Conservation (phyloP, 1,140 invertebrate species). For the Orchestia grillus region DNA sequence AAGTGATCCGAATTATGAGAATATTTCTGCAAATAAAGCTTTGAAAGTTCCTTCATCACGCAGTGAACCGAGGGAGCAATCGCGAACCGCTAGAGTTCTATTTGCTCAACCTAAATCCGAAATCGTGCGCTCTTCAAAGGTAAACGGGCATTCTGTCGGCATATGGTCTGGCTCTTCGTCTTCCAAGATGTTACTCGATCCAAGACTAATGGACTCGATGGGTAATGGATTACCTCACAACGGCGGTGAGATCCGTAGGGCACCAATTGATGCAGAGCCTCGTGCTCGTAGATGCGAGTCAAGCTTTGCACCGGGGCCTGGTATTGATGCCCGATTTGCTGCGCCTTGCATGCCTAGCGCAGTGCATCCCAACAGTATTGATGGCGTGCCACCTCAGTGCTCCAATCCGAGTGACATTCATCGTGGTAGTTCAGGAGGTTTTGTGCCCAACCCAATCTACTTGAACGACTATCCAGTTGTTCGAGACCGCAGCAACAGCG, state of each 20-base stretch:
- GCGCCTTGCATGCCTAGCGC: neutral
- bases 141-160: neutral
- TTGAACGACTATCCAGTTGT: neutral
- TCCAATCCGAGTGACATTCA: neutral
- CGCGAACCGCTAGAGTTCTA: conserved; percentile 7
- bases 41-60: neutral
- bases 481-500: conserved; percentile 33
- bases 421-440: neutral
- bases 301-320: neutral
- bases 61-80: neutral
- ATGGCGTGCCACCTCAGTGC: neutral
- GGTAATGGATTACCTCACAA: neutral
- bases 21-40: neutral
- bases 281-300: neutral
- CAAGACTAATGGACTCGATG: neutral
- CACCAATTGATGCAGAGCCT: neutral
- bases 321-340: neutral
- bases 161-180: neutral
- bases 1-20: neutral
- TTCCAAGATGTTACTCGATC: neutral
- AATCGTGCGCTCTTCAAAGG: neutral
- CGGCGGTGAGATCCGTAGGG: neutral
- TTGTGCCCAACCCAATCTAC: neutral
- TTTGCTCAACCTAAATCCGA: conserved; percentile 14
- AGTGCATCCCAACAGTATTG: neutral